Conservation (phyloP, 2,113 vertebrate species). For the Aramus guarauna region DNA sequence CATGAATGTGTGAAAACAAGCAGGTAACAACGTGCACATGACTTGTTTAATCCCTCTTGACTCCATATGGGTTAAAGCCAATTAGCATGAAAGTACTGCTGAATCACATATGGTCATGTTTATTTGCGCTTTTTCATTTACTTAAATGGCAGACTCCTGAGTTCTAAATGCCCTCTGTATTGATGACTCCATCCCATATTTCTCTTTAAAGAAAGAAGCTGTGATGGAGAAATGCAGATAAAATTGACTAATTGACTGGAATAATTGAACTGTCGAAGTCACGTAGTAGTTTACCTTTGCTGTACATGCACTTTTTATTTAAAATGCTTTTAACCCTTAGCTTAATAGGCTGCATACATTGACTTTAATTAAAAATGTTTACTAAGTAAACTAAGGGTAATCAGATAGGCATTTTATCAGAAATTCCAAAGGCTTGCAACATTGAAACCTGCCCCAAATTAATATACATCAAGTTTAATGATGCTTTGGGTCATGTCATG, state of each 20-base stretch:
- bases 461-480: background rate
- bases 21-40: slow-evolving; percentile 75
- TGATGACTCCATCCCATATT: slow-evolving; percentile 85
- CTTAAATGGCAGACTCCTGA: slow-evolving; percentile 82
- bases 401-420: slow-evolving; percentile 32
- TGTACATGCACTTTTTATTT: slow-evolving; percentile 78
- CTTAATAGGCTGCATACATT: slow-evolving; percentile 79
- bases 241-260: slow-evolving; percentile 78
- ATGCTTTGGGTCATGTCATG: background rate
- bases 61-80: slow-evolving; percentile 79
- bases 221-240: slow-evolving; percentile 87
- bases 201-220: slow-evolving; percentile 84
- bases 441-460: background rate
- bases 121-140: slow-evolving; percentile 89
- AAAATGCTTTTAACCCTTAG: slow-evolving; percentile 74
- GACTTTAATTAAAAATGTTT: slow-evolving; percentile 71
- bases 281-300: slow-evolving; percentile 77
- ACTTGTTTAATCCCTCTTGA: slow-evolving; percentile 76
- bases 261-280: slow-evolving; percentile 74
- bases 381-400: slow-evolving; percentile 44
- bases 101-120: slow-evolving; percentile 86
- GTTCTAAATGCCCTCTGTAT: slow-evolving; percentile 86
- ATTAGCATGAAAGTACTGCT: slow-evolving; percentile 84
- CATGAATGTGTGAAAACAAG: slow-evolving; percentile 76
- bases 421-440: slow-evolving; percentile 18